Evolutionary conservation across 2,888 invertebrate species (phyloP).

Genomic region (Sicus ferrugineus): DNA sequence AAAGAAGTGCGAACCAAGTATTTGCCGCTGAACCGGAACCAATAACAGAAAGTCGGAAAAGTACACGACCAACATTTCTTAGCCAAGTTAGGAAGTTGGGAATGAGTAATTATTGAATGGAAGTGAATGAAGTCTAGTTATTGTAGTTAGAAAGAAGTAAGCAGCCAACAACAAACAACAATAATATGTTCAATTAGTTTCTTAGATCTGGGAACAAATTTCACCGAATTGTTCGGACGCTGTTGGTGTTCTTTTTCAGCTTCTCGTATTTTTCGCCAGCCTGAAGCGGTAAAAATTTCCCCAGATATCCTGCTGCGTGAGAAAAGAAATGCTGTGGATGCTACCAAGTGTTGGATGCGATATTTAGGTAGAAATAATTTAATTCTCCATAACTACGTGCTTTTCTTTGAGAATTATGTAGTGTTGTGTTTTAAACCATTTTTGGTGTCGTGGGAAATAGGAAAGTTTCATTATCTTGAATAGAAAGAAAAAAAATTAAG

Average conservation of each 20-base stretch:
- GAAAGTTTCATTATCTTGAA: too few relatives aligned
- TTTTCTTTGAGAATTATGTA: background rate
- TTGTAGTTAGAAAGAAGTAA: background rate
- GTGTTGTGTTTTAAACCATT: background rate
- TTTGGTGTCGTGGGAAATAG: background rate
- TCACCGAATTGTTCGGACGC: background rate
- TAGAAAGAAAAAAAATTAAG: too few relatives aligned
- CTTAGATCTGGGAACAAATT: constrained; percentile 3
- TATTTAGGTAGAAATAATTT: constrained; percentile 3
- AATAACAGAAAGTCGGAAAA: constrained; percentile 2
- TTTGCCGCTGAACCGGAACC: constrained; percentile 23
- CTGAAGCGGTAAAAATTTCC: background rate
- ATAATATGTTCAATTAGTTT: constrained; percentile 9
- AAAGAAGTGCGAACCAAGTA: constrained; percentile 5
- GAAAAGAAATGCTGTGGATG: constrained; percentile 16
- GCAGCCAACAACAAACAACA: background rate
- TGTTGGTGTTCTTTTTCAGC: background rate
- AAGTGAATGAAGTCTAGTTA: background rate
- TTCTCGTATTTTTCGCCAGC: background rate
- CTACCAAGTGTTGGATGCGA: background rate
- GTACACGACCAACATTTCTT: background rate
- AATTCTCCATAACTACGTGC: background rate
- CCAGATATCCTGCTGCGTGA: constrained; percentile 24
- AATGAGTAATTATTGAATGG: background rate
- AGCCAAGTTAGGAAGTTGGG: too few relatives aligned